Evolutionary conservation across 23 tunicate genomes (phyloP).

Genomic region (Oikopleura dioica): DNA sequence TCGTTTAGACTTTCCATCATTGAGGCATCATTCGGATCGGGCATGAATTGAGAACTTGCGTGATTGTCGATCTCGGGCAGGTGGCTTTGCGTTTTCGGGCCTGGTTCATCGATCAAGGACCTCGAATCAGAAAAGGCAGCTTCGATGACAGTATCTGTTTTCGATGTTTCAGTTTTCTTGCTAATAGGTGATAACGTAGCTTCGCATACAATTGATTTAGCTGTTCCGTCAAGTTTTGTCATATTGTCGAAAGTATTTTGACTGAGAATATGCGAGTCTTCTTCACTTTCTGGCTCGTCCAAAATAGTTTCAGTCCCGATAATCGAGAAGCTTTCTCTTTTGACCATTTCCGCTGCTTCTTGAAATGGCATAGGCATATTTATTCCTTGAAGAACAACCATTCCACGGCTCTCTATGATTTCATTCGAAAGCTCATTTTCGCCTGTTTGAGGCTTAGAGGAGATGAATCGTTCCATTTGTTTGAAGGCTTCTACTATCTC

Average conservation of each 20-base stretch:
- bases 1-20: neutral
- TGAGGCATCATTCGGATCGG: neutral
- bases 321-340: too few species aligned
- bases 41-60: neutral
- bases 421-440: slow-evolving; percentile 2
- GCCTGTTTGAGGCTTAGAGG: neutral
- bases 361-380: neutral
- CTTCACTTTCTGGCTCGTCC: neutral
- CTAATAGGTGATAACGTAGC: neutral
- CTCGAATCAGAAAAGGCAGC: neutral
- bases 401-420: neutral
- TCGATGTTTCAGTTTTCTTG: neutral
- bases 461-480: neutral
- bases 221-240: too few species aligned
- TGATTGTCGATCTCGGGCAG: neutral
- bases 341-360: neutral
- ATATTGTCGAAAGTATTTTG: neutral
- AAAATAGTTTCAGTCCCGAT: neutral
- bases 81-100: neutral
- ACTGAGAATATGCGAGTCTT: neutral
- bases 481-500: too few species aligned
- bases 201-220: too few species aligned
- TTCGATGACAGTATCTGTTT: neutral
- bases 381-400: neutral
- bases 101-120: neutral